These are phyloP conservation scores for Aquatica leii DNA, from an alignment of 2,888 invertebrate species.

Conservation along the genomic window DNA sequence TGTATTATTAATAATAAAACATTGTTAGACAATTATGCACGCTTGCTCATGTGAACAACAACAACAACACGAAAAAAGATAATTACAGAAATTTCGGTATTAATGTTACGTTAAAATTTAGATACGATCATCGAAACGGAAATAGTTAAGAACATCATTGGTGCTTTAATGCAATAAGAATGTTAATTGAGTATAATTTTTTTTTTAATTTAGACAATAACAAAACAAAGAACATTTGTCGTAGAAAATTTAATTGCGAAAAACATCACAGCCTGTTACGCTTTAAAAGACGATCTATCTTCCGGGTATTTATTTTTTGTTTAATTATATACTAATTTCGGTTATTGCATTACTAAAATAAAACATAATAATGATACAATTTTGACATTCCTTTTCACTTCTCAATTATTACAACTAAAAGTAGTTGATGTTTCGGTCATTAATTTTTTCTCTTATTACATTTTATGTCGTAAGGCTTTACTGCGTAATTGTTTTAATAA, in stretches of 20 bases:
- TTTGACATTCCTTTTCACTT: constrained; percentile 31
- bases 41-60: constrained; percentile 9
- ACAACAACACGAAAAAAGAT: background rate
- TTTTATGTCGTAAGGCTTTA: constrained; percentile 21
- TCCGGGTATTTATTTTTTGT: constrained; percentile 30
- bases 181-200: background rate
- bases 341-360: constrained; percentile 27
- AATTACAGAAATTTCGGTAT: background rate
- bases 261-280: constrained; percentile 22
- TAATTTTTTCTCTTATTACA: constrained; percentile 23
- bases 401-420: constrained; percentile 21
- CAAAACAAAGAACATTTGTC: background rate
- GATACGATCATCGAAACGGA: constrained; percentile 2
- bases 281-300: constrained; percentile 24
- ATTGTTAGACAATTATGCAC: background rate
- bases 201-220: background rate
- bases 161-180: background rate
- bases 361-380: constrained; percentile 18
- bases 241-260: constrained; percentile 24
- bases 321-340: constrained; percentile 31
- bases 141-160: background rate
- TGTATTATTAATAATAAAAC: constrained; percentile 13
- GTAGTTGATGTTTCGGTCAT: constrained; percentile 27
- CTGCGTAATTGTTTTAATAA: constrained; percentile 31
- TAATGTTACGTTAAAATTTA: constrained; percentile 6